phyloP scores from a whole-genome alignment of 1,140 invertebrate genomes.

The Bemisia tabaci region DNA sequence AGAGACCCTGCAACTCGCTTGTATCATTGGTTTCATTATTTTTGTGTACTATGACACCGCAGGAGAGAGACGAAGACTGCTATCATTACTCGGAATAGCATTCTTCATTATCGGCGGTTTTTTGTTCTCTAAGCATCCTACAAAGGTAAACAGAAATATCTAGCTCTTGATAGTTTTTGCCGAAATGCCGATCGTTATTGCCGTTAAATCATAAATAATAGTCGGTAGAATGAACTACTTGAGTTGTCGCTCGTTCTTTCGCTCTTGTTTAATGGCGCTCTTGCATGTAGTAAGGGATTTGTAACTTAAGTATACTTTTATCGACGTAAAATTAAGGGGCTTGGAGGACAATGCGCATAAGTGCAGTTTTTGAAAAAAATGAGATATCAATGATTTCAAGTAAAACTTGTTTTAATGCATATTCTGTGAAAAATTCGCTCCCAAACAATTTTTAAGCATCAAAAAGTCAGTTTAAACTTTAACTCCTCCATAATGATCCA shows the following conservation, averaged over 20 bases:
- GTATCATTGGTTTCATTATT: constrained; percentile 36
- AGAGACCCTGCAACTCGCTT: constrained; percentile 21
- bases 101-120: constrained; percentile 33
- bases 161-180: constrained; percentile 6
- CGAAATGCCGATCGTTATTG: constrained; percentile 11
- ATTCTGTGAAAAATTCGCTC: too few relatives aligned
- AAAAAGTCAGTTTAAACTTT: too few relatives aligned
- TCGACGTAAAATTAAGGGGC: too few relatives aligned
- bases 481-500: too few relatives aligned
- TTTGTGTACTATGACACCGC: constrained; percentile 50
- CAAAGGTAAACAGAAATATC: constrained; percentile 28
- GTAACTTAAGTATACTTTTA: too few relatives aligned
- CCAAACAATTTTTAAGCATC: too few relatives aligned
- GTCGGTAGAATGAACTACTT: not conserved
- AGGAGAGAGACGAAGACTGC: constrained; percentile 42
- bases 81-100: constrained; percentile 47
- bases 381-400: too few relatives aligned
- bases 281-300: too few relatives aligned
- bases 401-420: too few relatives aligned
- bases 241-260: constrained; percentile 10
- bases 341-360: too few relatives aligned
- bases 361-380: too few relatives aligned
- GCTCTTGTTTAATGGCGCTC: too few relatives aligned
- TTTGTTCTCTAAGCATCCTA: constrained; percentile 43
- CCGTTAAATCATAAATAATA: constrained; percentile 12